Evolutionary conservation across 2,888 invertebrate genomes (phyloP).

Genomic region (Meganola albula): DNA sequence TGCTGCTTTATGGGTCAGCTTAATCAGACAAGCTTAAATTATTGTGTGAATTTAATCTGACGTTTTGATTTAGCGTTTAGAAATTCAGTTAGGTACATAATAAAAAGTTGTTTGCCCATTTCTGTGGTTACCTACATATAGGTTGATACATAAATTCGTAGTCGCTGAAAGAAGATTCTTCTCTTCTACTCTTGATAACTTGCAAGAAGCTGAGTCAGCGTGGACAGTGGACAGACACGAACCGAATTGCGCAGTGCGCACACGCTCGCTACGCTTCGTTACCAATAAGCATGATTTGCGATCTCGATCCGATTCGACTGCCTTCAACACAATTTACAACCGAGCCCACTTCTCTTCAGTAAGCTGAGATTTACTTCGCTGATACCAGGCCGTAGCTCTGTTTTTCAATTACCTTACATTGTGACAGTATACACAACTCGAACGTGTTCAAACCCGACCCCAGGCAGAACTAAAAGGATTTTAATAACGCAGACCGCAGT

Average conservation of each 20-base stretch:
- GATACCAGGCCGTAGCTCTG: constrained; percentile 23
- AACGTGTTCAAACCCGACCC: constrained; percentile 14
- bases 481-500: constrained; percentile 51
- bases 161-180: no score
- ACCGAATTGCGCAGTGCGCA: constrained; percentile 36
- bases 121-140: no score
- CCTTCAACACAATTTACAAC: constrained; percentile 29
- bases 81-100: no score
- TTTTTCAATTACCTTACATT: constrained; percentile 47
- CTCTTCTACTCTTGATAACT: no score
- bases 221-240: no score
- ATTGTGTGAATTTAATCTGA: no score
- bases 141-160: no score
- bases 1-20: no score
- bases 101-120: no score
- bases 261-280: constrained; percentile 57
- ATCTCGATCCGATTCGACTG: constrained; percentile 39
- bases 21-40: no score
- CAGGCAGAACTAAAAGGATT: constrained; percentile 47
- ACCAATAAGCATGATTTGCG: constrained; percentile 62
- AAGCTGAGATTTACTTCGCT: constrained; percentile 26
- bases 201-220: no score
- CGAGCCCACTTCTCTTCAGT: constrained; percentile 24
- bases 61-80: no score
- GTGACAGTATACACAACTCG: constrained; percentile 35